These are phyloP conservation scores for Chorisops tibialis DNA, from an alignment of 2,888 invertebrate genomes.

Conservation along the genomic window DNA sequence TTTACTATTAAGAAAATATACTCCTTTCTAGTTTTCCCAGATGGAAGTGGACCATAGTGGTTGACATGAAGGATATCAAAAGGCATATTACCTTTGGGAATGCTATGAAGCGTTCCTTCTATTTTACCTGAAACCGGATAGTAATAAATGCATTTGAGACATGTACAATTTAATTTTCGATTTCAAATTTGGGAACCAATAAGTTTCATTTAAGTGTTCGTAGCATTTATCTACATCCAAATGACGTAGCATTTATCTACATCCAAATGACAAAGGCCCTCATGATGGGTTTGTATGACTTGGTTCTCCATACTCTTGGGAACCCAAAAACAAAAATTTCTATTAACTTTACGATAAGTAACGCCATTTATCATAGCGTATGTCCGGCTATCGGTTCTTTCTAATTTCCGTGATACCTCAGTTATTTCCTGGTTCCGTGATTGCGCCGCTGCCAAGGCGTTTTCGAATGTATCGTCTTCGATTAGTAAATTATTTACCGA, in stretches of 20 bases:
- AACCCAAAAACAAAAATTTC: slow-evolving; percentile 27
- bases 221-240: too few relatives aligned
- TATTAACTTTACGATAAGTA: slow-evolving; percentile 24
- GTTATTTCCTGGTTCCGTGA: slow-evolving; percentile 34
- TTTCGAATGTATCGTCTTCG: too few relatives aligned
- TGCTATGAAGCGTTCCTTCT: slow-evolving; percentile 14
- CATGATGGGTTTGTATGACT: slow-evolving; percentile 37
- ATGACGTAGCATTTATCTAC: neutral
- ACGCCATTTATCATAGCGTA: slow-evolving; percentile 29
- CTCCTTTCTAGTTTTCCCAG: neutral
- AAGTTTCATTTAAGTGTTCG: neutral
- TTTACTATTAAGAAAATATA: neutral
- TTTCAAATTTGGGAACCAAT: slow-evolving; percentile 1
- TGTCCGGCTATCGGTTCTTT: slow-evolving; percentile 26
- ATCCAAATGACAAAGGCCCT: slow-evolving; percentile 38
- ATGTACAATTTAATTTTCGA: neutral
- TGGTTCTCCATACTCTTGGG: slow-evolving; percentile 36
- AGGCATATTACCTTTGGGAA: neutral
- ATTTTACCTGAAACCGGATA: neutral
- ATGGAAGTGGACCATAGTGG: neutral
- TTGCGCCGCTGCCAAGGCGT: slow-evolving; percentile 25
- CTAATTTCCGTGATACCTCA: slow-evolving; percentile 34
- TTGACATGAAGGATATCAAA: neutral
- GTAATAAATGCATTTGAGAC: neutral
- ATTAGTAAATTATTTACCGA: too few relatives aligned